A percentile compares a stretch with the other conserved stretches of the same genome.
Evolutionary conservation across 1,140 invertebrate species (phyloP).

Genomic region (Euglossa dilemma): DNA sequence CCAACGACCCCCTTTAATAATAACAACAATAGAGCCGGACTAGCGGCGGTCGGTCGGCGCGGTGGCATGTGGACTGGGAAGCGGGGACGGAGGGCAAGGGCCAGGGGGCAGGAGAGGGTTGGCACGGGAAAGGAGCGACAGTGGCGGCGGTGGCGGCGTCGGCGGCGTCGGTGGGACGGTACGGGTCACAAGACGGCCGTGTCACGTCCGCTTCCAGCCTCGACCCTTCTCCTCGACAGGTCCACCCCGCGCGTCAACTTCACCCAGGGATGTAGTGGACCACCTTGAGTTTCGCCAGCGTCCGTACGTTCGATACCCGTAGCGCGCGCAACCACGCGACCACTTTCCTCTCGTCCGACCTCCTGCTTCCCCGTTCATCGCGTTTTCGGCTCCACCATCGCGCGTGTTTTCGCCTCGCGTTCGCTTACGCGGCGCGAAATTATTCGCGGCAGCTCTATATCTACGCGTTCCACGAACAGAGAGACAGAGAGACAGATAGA

Average conservation of each 20-base stretch:
- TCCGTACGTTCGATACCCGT: conserved; percentile 46
- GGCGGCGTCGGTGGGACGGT: conserved; percentile 63
- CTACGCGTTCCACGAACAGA: too few relatives aligned
- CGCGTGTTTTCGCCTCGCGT: not conserved
- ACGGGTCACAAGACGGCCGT: conserved; percentile 80
- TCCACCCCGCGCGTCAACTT: conserved; percentile 74
- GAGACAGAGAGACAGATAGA: too few relatives aligned
- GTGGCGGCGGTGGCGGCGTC: too few relatives aligned
- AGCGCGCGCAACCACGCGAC: conserved; percentile 35
- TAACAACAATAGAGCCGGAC: conserved; percentile 81
- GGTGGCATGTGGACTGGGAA: conserved; percentile 71
- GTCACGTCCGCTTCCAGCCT: conserved; percentile 79
- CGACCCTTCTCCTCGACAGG: conserved; percentile 74
- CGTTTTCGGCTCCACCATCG: not conserved
- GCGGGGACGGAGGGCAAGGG: conserved; percentile 31
- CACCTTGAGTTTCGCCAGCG: conserved; percentile 56
- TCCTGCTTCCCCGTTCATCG: conserved; percentile 10
- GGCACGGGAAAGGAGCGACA: conserved; percentile 52
- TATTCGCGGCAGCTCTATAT: not conserved
- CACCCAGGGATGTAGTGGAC: conserved; percentile 65
- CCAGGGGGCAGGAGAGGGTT: conserved; percentile 56
- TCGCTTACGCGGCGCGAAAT: not conserved
- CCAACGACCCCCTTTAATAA: conserved; percentile 78
- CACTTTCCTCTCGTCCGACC: conserved; percentile 18
- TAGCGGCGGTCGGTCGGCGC: conserved; percentile 74